Conservation (phyloP, 2,888 invertebrate species). For the Calephelis perditalis region DNA sequence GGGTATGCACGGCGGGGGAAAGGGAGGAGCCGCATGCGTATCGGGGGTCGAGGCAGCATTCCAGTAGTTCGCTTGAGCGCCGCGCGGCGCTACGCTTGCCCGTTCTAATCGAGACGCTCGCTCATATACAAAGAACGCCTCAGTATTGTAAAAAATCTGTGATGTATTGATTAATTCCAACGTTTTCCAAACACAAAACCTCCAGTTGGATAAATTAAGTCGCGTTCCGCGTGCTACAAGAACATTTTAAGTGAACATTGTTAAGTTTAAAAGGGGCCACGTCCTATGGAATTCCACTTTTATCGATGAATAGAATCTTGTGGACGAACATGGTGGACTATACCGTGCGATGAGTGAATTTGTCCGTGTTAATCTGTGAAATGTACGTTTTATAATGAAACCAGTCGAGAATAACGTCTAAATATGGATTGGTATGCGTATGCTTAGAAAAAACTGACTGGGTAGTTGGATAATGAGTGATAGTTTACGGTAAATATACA, state of each 20-base stretch:
- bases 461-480: slow-evolving; percentile 52
- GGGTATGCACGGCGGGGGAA: slow-evolving; percentile 36
- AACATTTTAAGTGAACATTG: slow-evolving; percentile 44
- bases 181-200: slow-evolving; percentile 55
- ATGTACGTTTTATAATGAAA: slow-evolving; percentile 40
- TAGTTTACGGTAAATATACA: slow-evolving; percentile 50
- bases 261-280: slow-evolving; percentile 60
- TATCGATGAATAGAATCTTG: slow-evolving; percentile 77
- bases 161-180: slow-evolving; percentile 77
- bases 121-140: slow-evolving; percentile 73
- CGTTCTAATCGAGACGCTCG: slow-evolving; percentile 48
- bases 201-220: slow-evolving; percentile 35
- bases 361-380: slow-evolving; percentile 62
- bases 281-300: slow-evolving; percentile 74
- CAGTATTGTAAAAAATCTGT: slow-evolving; percentile 75
- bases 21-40: slow-evolving; percentile 63
- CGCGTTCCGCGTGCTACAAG: slow-evolving; percentile 39
- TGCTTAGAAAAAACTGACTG: slow-evolving; percentile 32
- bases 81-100: slow-evolving; percentile 55
- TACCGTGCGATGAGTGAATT: slow-evolving; percentile 54
- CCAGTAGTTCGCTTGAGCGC: slow-evolving; percentile 67
- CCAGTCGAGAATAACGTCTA: slow-evolving; percentile 37
- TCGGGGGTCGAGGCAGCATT: slow-evolving; percentile 60
- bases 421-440: slow-evolving; percentile 66
- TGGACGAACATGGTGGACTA: slow-evolving; percentile 71